Conservation (phyloP, 2,113 vertebrate species). For the Montifringilla adamsi region DNA sequence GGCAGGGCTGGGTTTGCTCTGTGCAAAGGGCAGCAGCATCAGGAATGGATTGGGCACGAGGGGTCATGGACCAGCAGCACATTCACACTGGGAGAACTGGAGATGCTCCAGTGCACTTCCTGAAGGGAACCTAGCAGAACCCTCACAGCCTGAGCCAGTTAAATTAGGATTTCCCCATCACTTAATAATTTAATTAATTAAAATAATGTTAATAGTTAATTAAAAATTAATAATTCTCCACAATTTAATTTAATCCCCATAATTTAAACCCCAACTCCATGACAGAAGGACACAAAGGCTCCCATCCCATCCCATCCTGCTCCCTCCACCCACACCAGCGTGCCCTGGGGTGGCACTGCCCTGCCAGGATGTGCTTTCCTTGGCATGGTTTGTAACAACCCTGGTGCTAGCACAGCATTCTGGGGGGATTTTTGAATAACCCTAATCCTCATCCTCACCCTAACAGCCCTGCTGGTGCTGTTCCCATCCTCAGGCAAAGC, state of each 20-base stretch:
- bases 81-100: background rate
- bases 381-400: background rate
- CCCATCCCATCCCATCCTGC: fast-evolving
- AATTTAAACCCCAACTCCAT: background rate
- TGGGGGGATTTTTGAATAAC: background rate
- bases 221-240: background rate
- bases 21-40: background rate
- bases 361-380: fast-evolving
- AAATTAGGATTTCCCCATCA: fast-evolving
- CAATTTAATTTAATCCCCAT: background rate
- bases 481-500: background rate
- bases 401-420: fast-evolving
- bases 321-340: fast-evolving
- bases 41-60: fast-evolving
- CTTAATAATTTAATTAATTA: background rate
- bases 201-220: background rate
- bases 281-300: background rate
- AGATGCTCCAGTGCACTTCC: fast-evolving
- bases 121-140: fast-evolving
- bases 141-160: fast-evolving
- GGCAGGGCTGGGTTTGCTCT: background rate
- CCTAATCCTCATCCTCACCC: background rate
- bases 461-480: background rate
- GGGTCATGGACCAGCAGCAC: background rate
- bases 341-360: background rate